phyloP scores from a whole-genome alignment of 2,888 invertebrate genomes.

The Acrobeloides nanus region DNA sequence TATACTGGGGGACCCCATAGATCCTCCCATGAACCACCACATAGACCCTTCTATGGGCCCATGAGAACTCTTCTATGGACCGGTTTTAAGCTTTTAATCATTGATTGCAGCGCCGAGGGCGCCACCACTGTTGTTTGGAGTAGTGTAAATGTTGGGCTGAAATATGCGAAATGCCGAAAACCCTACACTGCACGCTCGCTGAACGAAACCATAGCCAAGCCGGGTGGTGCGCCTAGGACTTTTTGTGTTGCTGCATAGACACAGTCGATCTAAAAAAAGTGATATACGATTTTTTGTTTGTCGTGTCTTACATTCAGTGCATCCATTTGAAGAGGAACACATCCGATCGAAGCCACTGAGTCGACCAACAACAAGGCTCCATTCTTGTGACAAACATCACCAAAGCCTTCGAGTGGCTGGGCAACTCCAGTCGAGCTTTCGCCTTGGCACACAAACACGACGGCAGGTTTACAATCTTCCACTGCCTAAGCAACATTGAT shows the following conservation, averaged over 20 bases:
- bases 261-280: conserved; percentile 64
- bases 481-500: conserved; percentile 37
- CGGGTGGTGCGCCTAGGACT: conserved; percentile 70
- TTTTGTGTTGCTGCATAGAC: conserved; percentile 75
- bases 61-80: too few species aligned
- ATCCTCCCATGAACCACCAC: too few species aligned
- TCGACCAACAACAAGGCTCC: conserved; percentile 68
- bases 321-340: conserved; percentile 67
- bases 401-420: conserved; percentile 72
- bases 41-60: too few species aligned
- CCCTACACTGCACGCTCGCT: conserved; percentile 65
- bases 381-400: conserved; percentile 66
- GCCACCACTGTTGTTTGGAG: too few species aligned
- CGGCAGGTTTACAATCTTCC: conserved; percentile 60
- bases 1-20: too few species aligned
- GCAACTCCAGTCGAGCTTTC: conserved; percentile 79
- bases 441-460: conserved; percentile 76
- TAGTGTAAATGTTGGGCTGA: too few species aligned
- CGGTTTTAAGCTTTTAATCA: too few species aligned
- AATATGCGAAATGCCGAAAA: too few species aligned
- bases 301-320: conserved; percentile 60
- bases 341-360: conserved; percentile 69
- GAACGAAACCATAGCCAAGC: conserved; percentile 70
- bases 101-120: too few species aligned
- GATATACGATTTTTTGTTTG: too few species aligned